A percentile compares a stretch with the other conserved stretches of the same genome.
phyloP scores from a whole-genome alignment of 1,140 invertebrate genomes.

The Drosophila setifemur region DNA sequence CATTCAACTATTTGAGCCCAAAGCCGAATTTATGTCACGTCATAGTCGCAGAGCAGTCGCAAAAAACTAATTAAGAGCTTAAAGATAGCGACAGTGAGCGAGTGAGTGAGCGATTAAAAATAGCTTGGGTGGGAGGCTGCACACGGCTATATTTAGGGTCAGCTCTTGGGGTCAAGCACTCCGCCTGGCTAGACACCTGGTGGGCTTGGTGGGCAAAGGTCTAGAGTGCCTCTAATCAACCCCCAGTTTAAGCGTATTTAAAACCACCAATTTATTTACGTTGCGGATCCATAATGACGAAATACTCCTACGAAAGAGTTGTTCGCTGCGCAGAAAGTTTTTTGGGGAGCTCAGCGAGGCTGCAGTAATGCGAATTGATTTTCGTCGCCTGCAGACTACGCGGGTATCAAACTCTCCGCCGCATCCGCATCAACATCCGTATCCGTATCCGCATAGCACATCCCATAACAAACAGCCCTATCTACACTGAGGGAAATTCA shows the following conservation, averaged over 20 bases:
- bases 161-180: conserved; percentile 49
- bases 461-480: not conserved
- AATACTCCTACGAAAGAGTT: conserved; percentile 18
- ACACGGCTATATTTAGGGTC: conserved; percentile 50
- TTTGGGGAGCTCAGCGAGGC: conserved; percentile 64
- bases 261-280: conserved; percentile 69
- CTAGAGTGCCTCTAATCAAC: conserved; percentile 36
- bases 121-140: conserved; percentile 21
- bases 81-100: conserved; percentile 36
- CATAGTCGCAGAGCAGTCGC: conserved; percentile 20
- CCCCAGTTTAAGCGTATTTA: conserved; percentile 39
- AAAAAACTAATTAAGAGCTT: conserved; percentile 49
- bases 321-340: conserved; percentile 36
- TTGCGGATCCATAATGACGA: conserved; percentile 30
- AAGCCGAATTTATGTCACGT: conserved; percentile 59
- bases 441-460: not conserved
- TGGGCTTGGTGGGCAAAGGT: not conserved
- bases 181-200: conserved; percentile 38
- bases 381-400: conserved; percentile 39
- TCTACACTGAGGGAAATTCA: not conserved
- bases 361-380: conserved; percentile 77
- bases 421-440: conserved; percentile 25
- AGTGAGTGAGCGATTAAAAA: conserved; percentile 44
- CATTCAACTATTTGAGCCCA: conserved; percentile 30
- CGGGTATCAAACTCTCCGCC: conserved; percentile 1